Evolutionary conservation across 2,888 invertebrate genomes (phyloP), one percentile per base, ranked within the genome.

Genomic region (Marasmarcha lunaedactyla): DNA sequence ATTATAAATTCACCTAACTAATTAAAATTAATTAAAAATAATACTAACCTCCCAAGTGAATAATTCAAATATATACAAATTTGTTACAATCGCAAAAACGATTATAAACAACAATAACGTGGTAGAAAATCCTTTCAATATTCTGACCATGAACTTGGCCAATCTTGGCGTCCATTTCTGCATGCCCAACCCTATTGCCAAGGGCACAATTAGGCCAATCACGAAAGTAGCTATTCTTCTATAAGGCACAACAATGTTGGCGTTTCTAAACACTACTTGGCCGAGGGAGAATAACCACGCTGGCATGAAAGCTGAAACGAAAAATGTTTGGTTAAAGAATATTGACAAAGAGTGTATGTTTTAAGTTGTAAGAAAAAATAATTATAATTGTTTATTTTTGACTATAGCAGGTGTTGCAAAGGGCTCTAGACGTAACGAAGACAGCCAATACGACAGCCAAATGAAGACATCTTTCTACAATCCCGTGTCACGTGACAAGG

Each of bases 261-360:
- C 91, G 37, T 89, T 85, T 2, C 86, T 74, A 68, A 95, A 94
- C 42, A 94, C 92, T 33, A 85, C 65, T 53, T 86, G 87, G 0
- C 97, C 97, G 34, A 97, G 83, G 0, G 95, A 94, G 63, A 95
- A 94, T 4, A 95, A 79, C 97, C 97, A 97, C 1, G 93, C 60
- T 0, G 97, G 97, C 88, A 97, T 94, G 81, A 94, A 90, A 33
- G 77, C 92, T 92, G 77, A 1, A 77, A 71, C 45, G 2, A 40
- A 46, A 43, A 39, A 25, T 6, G 9, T 6, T 25, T 25, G 25
- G n/a, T n/a, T n/a, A n/a, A n/a, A n/a, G n/a, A n/a, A 38, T 4
- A 37, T 33, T 25, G 15, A 27, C 9, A 12, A 12, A 33, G 9
- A 5, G 34, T 26, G 33, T n/a, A n/a, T n/a, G n/a, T n/a, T n/a